Evolutionary conservation across 92 coral and sea anemone species (phyloP), one percentile per base, ranked within the genome.

Genomic region (Epizoanthus fatuus): DNA sequence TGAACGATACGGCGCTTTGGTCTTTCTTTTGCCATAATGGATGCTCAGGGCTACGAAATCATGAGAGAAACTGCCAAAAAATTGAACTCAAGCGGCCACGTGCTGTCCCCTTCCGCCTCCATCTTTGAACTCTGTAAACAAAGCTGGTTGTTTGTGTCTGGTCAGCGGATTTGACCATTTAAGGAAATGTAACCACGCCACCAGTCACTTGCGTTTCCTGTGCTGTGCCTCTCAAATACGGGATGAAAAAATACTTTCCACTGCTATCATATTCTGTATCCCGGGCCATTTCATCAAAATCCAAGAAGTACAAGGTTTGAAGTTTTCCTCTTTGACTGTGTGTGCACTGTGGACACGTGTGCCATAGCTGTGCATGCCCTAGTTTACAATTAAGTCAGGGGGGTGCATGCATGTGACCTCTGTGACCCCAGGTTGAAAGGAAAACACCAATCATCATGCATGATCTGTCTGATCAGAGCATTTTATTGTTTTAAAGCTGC

Each of bases 1-100:
- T 94, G 95, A 49, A 89, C 86, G 51, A 88, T 90, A 17, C 92
- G 91, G 56, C 99, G 93, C 88, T 84, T 90, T 19, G 99, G 99
- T 84, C 99, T 72, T 80, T 92, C 91, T 49, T 84, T 86, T 49
- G 98, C 96, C 99, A 97, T 96, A 82, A 66, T 82, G 67, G 29
- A 4, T 13, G 35, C n/a, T 63, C 63, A 62, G 69, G 58, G 60
- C 72, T 72, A 70, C 80, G 82, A 84, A 85, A 86, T 84, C 60
- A 32, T 85, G 32, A 60, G 35, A 85, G 40, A 69, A 44, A 76
- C 85, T 80, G 85, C 73, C 68, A 80, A 77, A 59, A 81, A 79
- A 81, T 71, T 90, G 22, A 53, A n/a, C 1, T 11, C 68, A 42
- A 39, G 5, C 54, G 69, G 58, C 82, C 82, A 77, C 82, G 82